Percentiles rank a stretch among this genome's conserved stretches.
These are phyloP conservation scores for Eueremaeus valkanovi DNA, from an alignment of 2,888 invertebrate species.

Conservation along the genomic window DNA sequence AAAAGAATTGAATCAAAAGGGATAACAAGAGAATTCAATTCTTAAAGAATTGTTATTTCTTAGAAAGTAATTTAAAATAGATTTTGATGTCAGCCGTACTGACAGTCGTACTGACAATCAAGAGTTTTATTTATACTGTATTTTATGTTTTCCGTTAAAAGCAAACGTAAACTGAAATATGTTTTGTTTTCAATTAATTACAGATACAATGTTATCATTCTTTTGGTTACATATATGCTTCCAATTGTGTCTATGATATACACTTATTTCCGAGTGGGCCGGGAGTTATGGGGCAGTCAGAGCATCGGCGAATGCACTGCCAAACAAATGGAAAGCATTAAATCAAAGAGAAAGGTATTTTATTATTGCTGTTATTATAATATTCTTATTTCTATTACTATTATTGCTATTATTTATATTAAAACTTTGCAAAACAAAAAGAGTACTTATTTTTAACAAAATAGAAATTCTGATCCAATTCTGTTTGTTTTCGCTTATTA, in stretches of 20 bases:
- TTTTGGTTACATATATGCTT: conserved; percentile 84
- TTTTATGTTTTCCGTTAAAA: no score
- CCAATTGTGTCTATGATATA: conserved; percentile 89
- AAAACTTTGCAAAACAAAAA: no score
- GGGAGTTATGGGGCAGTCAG: conserved; percentile 90
- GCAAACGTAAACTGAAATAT: background rate
- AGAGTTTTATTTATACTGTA: no score
- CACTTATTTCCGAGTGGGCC: conserved; percentile 81
- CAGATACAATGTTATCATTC: conserved; percentile 84
- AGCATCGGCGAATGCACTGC: conserved; percentile 92
- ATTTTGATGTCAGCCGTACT: background rate
- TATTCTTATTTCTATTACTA: no score
- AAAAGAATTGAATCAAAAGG: background rate
- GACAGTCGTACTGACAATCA: background rate
- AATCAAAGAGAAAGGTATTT: conserved; percentile 41
- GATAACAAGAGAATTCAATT: background rate
- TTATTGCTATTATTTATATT: no score
- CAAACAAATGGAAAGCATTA: conserved; percentile 81
- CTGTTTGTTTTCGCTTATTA: background rate
- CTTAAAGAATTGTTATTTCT: background rate
- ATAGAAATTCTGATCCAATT: no score
- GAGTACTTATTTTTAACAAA: no score
- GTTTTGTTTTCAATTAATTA: conserved; percentile 43
- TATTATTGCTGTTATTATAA: background rate
- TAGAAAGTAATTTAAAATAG: background rate